phyloP scores from a whole-genome alignment of 37 sponge, comb jelly and placozoan species.

The Halichondria panicea region DNA sequence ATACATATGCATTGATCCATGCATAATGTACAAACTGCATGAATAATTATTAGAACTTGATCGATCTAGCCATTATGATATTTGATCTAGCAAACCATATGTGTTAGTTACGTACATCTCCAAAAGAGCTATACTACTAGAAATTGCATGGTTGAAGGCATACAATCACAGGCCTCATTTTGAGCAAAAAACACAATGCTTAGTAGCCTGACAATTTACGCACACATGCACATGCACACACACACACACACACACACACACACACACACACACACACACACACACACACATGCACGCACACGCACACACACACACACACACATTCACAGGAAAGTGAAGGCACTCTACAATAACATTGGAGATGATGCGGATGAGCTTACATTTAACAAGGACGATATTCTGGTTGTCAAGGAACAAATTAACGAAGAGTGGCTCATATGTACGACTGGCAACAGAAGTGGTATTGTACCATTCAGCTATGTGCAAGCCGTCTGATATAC shows the following conservation, averaged over 20 bases:
- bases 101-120: too few relatives aligned
- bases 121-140: too few relatives aligned
- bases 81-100: too few relatives aligned
- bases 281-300: too few relatives aligned
- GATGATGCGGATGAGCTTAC: constrained; percentile 74
- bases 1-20: too few relatives aligned
- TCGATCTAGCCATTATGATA: too few relatives aligned
- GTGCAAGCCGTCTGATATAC: constrained; percentile 27
- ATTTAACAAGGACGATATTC: constrained; percentile 56
- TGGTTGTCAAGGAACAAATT: constrained; percentile 56
- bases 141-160: too few relatives aligned
- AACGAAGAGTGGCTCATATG: constrained; percentile 82
- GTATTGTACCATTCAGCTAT: constrained; percentile 67
- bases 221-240: not conserved
- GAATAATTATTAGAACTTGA: too few relatives aligned
- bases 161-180: too few relatives aligned
- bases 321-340: constrained; percentile 49
- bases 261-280: not conserved
- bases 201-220: not conserved
- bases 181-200: not conserved
- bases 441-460: constrained; percentile 37
- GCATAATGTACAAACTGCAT: too few relatives aligned
- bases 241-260: not conserved
- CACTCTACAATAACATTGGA: constrained; percentile 54
- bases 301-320: not conserved